These are phyloP conservation scores for Sorex fumeus DNA, from an alignment of 2,113 vertebrate genomes.

Conservation along the genomic window DNA sequence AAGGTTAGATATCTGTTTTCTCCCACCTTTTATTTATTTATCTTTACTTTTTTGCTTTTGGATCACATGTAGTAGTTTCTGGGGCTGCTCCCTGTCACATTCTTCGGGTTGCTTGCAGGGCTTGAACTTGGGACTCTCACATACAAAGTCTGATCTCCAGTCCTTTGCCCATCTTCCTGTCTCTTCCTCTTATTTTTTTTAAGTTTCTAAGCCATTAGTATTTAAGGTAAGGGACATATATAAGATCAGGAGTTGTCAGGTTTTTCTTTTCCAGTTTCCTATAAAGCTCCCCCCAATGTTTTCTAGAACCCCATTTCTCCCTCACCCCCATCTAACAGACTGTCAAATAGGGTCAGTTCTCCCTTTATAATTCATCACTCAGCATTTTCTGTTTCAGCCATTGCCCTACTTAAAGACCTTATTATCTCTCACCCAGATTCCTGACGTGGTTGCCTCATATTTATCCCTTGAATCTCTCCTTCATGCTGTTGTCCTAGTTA, in stretches of 20 bases:
- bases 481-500: background rate
- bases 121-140: background rate
- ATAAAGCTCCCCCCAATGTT: background rate
- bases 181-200: background rate
- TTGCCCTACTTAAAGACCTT: background rate
- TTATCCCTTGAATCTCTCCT: background rate
- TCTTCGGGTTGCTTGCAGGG: no score
- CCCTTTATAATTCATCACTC: background rate
- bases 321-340: background rate
- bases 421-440: conserved; percentile 3
- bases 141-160: background rate
- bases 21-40: background rate
- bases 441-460: conserved; percentile 16
- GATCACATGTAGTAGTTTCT: no score
- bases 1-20: background rate
- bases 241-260: background rate
- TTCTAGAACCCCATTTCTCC: background rate
- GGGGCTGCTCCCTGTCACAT: no score
- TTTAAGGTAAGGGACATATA: conserved; percentile 1
- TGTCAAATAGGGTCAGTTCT: background rate
- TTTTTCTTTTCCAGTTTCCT: background rate
- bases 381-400: background rate
- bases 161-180: background rate
- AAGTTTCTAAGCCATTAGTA: conserved; percentile 30
- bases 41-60: background rate